Base-by-base conservation (phyloP, 1,140 invertebrate genomes). In the Plutomurus gul region DNA sequence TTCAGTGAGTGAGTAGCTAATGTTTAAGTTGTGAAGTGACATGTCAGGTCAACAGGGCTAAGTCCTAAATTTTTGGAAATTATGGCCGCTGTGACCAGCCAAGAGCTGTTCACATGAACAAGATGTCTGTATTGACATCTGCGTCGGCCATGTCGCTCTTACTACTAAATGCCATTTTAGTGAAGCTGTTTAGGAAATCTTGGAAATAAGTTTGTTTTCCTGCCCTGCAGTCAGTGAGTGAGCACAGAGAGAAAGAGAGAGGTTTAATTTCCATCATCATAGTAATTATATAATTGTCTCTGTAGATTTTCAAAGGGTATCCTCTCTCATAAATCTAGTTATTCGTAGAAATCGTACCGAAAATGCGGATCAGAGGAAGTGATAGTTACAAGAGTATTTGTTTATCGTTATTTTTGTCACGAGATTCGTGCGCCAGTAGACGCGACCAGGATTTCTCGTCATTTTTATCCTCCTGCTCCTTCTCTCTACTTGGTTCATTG, bases 81-180 rank as follows among this genome's bases (percentile, higher is more conserved):
- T 25, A 65, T 30, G 25, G 27, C 16, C 27, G 25, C 36, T 7
- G 56, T 65, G 56, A 36, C 13, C 56, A 65, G 56, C 36, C 36
- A 33, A 6, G 16, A n/a, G 56, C 56, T 65, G 30, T 27, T 65
- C 27, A 11, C 22, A 33, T 65, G 56, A 65, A 65, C 56, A 65
- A 65, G 56, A 65, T 65, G 56, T 65, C 56, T 65, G 27, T n/a
- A n/a, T 65, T 33, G 56, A 65, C 56, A 65, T 65, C 56, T 65
- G 18, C 56, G 27, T 33, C 56, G 56, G 56, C 56, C 56, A 65
- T 65, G 56, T 65, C 30, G 56, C 56, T 65, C 7, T n/a, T n/a
- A n/a, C 39, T 43, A 16, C 27, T 16, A 65, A 65, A 65, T 30
- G 30, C 36, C 22, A 36, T 65, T 65, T 65, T 65, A 25, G 18